These are phyloP conservation scores for Norana najaformis DNA, from an alignment of 2,888 invertebrate genomes.

Conservation along the genomic window DNA sequence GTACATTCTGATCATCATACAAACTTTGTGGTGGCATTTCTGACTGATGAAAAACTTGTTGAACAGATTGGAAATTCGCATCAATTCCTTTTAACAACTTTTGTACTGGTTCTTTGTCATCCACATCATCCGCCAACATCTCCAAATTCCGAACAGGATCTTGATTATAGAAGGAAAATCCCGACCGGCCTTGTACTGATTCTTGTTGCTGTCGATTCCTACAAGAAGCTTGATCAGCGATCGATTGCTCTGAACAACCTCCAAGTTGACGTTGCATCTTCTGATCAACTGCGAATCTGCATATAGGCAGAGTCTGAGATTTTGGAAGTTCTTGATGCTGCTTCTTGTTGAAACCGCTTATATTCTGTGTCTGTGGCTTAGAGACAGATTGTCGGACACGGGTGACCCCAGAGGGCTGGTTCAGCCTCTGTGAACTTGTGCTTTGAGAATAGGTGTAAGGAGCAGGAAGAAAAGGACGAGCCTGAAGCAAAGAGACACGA, in stretches of 20 bases:
- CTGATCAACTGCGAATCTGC: not conserved
- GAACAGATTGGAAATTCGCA: not conserved
- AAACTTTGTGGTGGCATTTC: not conserved
- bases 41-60: not conserved
- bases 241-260: not conserved
- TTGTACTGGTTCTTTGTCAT: not conserved
- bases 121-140: not conserved
- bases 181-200: not conserved
- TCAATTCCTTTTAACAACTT: not conserved
- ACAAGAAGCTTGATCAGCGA: not conserved
- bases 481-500: not conserved
- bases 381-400: too few relatives aligned
- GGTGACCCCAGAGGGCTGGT: not conserved
- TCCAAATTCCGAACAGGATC: not conserved
- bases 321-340: not conserved
- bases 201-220: not conserved
- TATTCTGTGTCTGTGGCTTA: not conserved
- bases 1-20: not conserved
- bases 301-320: not conserved
- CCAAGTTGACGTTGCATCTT: not conserved
- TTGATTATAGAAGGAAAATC: not conserved
- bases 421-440: not conserved
- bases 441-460: not conserved
- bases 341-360: not conserved
- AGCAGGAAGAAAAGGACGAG: not conserved